Base-by-base conservation (phyloP, 30 jellyfish, hydroid and myxozoan genomes). In the Turritopsis dohrnii region DNA sequence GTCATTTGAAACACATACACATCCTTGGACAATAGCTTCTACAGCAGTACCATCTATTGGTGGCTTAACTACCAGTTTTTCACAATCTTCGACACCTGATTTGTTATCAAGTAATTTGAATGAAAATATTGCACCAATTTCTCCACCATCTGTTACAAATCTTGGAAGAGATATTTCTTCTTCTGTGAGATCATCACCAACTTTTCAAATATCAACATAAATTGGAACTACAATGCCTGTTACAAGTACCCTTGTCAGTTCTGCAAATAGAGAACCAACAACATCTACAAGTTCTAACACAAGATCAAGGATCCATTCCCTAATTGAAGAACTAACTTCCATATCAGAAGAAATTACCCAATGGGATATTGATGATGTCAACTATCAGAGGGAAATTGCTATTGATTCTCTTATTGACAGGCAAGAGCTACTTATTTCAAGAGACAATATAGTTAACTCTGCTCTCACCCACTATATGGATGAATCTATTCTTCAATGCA, bases 261-360 rank as follows among this genome's bases (percentile, higher is more conserved):
- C 72, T 16, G 19, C 72, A 54, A 16, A 18, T 16, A 18, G 19
- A n/a, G n/a, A n/a, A n/a, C n/a, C n/a, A n/a, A n/a, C n/a, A n/a
- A n/a, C n/a, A n/a, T n/a, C n/a, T n/a, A n/a, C n/a, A n/a, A n/a
- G n/a, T n/a, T n/a, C n/a, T n/a, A n/a, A n/a, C n/a, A n/a, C n/a
- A n/a, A n/a, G n/a, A n/a, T n/a, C n/a, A n/a, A 54, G n/a, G n/a
- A 54, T n/a, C 72, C 18, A 16, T 54, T 54, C 72, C 72, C 72
- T 54, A 54, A 54, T 54, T 16, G n/a, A 54, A 54, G 72, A 54
- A 54, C n/a, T 54, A 54, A 54, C 18, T 18, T n/a, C 72, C n/a
- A n/a, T n/a, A n/a, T n/a, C n/a, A n/a, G n/a, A n/a, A 54, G 72
- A 18, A 16, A 54, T 54, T 54, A n/a, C 72, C 18, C 72, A 54